Evolutionary conservation across 2,797 vertebrate genomes (phyloP), one percentile per base, ranked within the genome.

Genomic region (Scolopax rusticola): DNA sequence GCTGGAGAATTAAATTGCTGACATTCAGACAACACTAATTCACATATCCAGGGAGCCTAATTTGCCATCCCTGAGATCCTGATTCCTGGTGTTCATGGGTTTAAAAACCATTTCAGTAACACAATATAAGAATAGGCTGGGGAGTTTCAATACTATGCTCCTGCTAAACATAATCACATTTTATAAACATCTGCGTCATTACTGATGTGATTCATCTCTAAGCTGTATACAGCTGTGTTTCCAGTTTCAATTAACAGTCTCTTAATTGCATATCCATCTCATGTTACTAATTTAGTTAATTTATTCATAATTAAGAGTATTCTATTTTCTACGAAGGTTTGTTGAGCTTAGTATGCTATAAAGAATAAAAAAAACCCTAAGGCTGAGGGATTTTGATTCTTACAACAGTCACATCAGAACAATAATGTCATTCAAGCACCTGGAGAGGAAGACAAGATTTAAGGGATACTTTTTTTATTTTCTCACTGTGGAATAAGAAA

Each of bases 281-380:
- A 96, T 98, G 97, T 98, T 98, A 98, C 98, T 98, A 98, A 98
- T 98, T 98, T 97, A 98, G 98, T 98, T 98, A 98, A 98, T 98
- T 98, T 98, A 98, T 98, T 98, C 98, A 98, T 98, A 98, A 98
- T 98, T 98, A 98, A 98, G 98, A 97, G 97, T 97, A 98, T 98
- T 98, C 97, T 98, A 96, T 98, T 98, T 98, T 97, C 96, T 96
- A 94, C 20, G 81, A 98, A 98, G 98, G 97, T 98, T 98, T 98
- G 95, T 98, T 87, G 68, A 97, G 97, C 89, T 97, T 97, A 86
- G 84, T 97, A 94, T 84, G 92, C 96, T 93, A 97, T 96, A 95
- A 98, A 98, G 97, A 97, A 36, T 9, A 8, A 73, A 92, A 96
- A 96, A 95, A 40, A 75, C 83, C 77, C 95, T 95, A 92, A 96